Evolutionary conservation across 2,888 invertebrate species (phyloP).

Genomic region (Drosophila kambysellisi): DNA sequence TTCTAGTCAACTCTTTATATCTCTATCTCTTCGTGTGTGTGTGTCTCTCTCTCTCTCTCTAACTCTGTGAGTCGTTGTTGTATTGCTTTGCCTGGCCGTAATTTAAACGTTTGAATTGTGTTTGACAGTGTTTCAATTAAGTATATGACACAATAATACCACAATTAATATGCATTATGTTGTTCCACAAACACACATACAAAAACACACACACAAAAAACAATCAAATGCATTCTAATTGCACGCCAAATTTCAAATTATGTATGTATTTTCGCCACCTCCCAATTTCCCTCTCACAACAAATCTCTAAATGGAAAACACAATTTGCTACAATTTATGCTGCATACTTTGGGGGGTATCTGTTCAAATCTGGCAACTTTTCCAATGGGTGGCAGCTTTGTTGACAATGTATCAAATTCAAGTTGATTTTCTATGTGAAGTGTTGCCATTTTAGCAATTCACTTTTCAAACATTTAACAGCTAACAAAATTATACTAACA

Average conservation of each 20-base stretch:
- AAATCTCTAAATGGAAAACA: background rate
- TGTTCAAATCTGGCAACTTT: background rate
- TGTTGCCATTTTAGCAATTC: background rate
- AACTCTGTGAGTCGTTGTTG: conserved; percentile 74
- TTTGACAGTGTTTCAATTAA: conserved; percentile 65
- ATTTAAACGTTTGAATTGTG: conserved; percentile 76
- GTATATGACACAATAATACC: conserved; percentile 59
- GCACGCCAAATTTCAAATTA: conserved; percentile 47
- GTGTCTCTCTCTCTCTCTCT: conserved; percentile 14
- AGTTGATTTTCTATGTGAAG: background rate
- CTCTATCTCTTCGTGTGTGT: conserved; percentile 11
- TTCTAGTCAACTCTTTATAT: conserved; percentile 36
- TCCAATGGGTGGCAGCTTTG: background rate
- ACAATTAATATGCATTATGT: conserved; percentile 29
- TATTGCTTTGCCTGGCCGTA: conserved; percentile 86
- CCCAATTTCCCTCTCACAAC: background rate
- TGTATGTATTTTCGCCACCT: background rate
- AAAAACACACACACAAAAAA: conserved; percentile 1
- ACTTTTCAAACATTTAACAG: background rate
- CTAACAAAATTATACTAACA: background rate
- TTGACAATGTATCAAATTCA: background rate
- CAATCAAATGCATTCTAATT: conserved; percentile 29
- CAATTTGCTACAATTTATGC: conserved; percentile 21
- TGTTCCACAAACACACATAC: conserved; percentile 13
- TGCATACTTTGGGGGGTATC: background rate